These are phyloP conservation scores for Apamea epomidion DNA, from an alignment of 2,888 invertebrate genomes.

Conservation along the genomic window DNA sequence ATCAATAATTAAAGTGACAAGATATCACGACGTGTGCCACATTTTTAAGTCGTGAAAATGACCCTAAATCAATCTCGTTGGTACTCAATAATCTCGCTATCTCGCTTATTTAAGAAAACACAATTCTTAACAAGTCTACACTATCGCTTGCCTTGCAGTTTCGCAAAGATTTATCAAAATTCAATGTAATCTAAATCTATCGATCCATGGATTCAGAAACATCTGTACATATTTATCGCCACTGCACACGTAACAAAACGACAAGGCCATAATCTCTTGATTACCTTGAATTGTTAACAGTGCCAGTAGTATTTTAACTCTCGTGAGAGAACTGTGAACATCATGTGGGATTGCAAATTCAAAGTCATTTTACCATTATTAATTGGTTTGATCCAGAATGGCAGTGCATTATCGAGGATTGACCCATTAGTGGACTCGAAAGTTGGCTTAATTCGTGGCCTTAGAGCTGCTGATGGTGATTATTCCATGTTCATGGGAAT, in stretches of 20 bases:
- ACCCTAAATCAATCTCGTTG: background rate
- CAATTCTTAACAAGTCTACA: background rate
- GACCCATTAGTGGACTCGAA: slow-evolving; percentile 77
- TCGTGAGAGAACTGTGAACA: slow-evolving; percentile 12
- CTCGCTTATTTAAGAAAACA: no score
- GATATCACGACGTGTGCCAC: background rate
- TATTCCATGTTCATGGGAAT: slow-evolving; percentile 81
- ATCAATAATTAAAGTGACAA: background rate
- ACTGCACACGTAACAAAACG: slow-evolving; percentile 26
- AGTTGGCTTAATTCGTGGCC: slow-evolving; percentile 75
- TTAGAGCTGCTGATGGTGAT: slow-evolving; percentile 74
- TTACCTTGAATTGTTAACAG: slow-evolving; percentile 3
- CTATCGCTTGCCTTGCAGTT: background rate
- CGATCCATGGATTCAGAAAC: slow-evolving; percentile 20
- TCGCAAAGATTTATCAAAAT: slow-evolving; percentile 37
- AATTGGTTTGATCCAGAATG: slow-evolving; percentile 53
- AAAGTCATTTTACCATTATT: slow-evolving; percentile 51
- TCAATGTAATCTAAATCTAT: slow-evolving; percentile 9
- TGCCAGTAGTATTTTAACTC: background rate
- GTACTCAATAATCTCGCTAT: background rate
- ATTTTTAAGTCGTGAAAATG: background rate
- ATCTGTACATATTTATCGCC: slow-evolving; percentile 40
- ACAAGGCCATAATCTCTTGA: slow-evolving; percentile 42
- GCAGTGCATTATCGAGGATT: slow-evolving; percentile 63
- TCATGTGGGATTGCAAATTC: slow-evolving; percentile 56